These are phyloP conservation scores for Idaea dimidiata DNA, from an alignment of 2,888 invertebrate species.

Conservation along the genomic window DNA sequence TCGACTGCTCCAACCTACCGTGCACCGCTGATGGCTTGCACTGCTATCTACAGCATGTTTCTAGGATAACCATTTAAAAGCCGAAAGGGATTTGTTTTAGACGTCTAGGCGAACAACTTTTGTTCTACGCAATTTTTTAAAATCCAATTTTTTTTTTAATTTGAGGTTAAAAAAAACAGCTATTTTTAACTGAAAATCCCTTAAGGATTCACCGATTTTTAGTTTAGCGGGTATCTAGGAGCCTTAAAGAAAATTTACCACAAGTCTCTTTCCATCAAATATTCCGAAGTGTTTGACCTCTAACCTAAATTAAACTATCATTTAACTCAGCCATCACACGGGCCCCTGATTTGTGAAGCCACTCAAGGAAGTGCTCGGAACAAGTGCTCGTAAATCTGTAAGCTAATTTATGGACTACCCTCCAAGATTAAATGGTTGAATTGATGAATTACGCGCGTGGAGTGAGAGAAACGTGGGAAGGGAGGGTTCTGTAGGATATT, in stretches of 20 bases:
- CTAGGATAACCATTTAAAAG: too few relatives aligned
- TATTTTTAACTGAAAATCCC: too few relatives aligned
- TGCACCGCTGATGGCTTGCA: background rate
- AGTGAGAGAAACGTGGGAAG: background rate
- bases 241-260: too few relatives aligned
- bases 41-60: too few relatives aligned
- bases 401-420: background rate
- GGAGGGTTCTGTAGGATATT: background rate
- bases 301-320: background rate
- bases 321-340: background rate
- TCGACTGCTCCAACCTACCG: background rate
- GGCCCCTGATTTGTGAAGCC: background rate
- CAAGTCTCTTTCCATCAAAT: too few relatives aligned
- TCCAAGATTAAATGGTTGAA: background rate
- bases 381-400: background rate
- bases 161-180: too few relatives aligned
- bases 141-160: too few relatives aligned
- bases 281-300: background rate
- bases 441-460: background rate
- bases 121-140: too few relatives aligned
- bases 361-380: background rate
- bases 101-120: too few relatives aligned
- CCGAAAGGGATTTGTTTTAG: too few relatives aligned
- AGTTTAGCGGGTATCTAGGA: too few relatives aligned
- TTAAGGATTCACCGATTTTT: too few relatives aligned